Conservation (phyloP, 2,113 vertebrate species). For the Gasterosteus aculeatus region DNA sequence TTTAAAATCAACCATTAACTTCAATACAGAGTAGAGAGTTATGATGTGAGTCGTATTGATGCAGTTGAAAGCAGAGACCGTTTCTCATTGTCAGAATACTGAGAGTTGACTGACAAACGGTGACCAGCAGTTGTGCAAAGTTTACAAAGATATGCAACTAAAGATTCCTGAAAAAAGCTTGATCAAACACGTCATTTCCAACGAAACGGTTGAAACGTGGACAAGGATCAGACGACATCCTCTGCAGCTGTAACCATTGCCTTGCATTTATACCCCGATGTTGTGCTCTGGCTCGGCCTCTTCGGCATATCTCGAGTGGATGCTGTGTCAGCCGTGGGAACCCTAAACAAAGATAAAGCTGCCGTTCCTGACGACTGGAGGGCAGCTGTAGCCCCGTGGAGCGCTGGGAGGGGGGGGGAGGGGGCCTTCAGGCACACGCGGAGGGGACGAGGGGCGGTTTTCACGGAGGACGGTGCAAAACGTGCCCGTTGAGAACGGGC, state of each 20-base stretch:
- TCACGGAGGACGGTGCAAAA: constrained; percentile 31
- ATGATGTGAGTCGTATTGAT: background rate
- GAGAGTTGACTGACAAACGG: background rate
- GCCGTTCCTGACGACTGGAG: constrained; percentile 67
- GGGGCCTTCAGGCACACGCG: no score
- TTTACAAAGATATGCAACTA: background rate
- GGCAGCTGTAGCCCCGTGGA: constrained; percentile 55
- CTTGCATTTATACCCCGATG: constrained; percentile 31
- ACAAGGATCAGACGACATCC: background rate
- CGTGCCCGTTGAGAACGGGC: background rate
- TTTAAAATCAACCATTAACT: background rate
- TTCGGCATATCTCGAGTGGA: constrained; percentile 80
- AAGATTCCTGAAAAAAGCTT: background rate
- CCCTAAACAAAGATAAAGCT: constrained; percentile 74
- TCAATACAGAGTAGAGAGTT: background rate
- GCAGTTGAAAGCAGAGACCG: background rate
- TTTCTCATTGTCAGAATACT: background rate
- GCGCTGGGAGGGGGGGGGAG: constrained; percentile 38
- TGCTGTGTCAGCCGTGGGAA: constrained; percentile 80
- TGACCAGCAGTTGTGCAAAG: background rate
- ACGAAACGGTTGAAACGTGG: background rate
- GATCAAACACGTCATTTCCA: background rate
- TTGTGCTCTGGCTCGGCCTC: constrained; percentile 59
- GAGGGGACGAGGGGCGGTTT: constrained; percentile 28
- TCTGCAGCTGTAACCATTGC: constrained; percentile 4